phyloP scores from a whole-genome alignment of 1,140 invertebrate genomes.

The Amyelois transitella region DNA sequence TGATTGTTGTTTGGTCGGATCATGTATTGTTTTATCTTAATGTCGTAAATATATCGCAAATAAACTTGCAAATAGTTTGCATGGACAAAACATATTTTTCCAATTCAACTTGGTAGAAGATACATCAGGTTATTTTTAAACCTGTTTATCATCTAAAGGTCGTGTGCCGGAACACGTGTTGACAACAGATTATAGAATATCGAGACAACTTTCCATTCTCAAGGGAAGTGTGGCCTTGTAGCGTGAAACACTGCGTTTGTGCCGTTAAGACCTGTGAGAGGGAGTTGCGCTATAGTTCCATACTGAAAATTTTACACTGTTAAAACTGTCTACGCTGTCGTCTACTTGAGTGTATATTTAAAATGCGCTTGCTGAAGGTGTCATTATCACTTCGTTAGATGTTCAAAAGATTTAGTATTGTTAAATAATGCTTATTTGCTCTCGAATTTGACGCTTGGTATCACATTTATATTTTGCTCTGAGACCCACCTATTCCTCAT shows the following conservation, averaged over 20 bases:
- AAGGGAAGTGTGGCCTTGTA: slow-evolving; percentile 55
- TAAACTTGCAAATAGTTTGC: background rate
- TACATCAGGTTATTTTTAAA: background rate
- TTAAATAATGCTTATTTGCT: no score
- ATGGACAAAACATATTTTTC: background rate
- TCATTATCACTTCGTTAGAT: no score
- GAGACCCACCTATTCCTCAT: no score
- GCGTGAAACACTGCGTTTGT: background rate
- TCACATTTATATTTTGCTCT: no score
- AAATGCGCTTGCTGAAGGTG: no score
- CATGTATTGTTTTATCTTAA: background rate
- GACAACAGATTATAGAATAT: slow-evolving; percentile 36
- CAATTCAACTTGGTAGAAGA: background rate
- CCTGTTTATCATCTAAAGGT: background rate
- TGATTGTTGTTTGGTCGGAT: background rate
- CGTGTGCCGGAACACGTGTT: slow-evolving; percentile 26
- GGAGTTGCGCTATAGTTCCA: background rate
- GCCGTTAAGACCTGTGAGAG: background rate
- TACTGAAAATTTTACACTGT: no score
- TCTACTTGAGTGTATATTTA: no score
- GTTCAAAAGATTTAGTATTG: no score
- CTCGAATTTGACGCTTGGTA: no score
- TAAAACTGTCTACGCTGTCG: no score
- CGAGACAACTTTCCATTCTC: slow-evolving; percentile 64
- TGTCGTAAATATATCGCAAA: background rate